Evolutionary conservation across 2,797 vertebrate species (phyloP), one percentile per base, ranked within the genome.

Genomic region (Loris lydekkerianus): DNA sequence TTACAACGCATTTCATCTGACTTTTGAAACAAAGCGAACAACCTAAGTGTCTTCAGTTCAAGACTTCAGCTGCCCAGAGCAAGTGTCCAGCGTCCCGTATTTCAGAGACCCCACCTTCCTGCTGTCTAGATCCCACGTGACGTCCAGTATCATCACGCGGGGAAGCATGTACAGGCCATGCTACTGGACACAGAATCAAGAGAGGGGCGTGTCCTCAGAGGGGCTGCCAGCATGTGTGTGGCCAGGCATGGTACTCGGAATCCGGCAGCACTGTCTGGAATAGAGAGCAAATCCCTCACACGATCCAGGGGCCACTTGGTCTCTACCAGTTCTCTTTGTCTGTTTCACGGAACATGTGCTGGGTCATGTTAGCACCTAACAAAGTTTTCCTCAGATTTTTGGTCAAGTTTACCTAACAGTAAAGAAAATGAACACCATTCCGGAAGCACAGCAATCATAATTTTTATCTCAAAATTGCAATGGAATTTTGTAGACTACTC

Each of bases 101-200:
- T 31, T 31, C 8, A 9, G 72, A 65, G 43, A 65, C 34, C n/a
- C 81, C n/a, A 25, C 10, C 18, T 43, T 21, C 34, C 53, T 61
- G 29, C 43, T 69, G 27, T n/a, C 40, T 25, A 67, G n/a, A 58
- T 73, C 27, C n/a, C 0, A 0, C 11, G 7, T 5, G 23, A 69
- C 2, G 20, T 56, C 40, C 31, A 31, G n/a, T 34, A 31, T 56
- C 75, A 73, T 40, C 53, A 27, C 17, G 18, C 6, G 17, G 25
- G 13, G 27, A 91, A 67, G 27, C 27, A 40, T 40, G 40, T 76
- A 69, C 21, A 37, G 43, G 75, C n/a, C 67, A 25, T 25, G 40
- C 82, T 14, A 27, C 27, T n/a, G 7, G 10, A 34, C 72, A 8
- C 0, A 10, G 25, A 46, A 8, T 31, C 3, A 1, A 49, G 77